These are phyloP conservation scores for Hydrochoerus hydrochaeris DNA, from an alignment of 2,113 vertebrate species.

Conservation along the genomic window DNA sequence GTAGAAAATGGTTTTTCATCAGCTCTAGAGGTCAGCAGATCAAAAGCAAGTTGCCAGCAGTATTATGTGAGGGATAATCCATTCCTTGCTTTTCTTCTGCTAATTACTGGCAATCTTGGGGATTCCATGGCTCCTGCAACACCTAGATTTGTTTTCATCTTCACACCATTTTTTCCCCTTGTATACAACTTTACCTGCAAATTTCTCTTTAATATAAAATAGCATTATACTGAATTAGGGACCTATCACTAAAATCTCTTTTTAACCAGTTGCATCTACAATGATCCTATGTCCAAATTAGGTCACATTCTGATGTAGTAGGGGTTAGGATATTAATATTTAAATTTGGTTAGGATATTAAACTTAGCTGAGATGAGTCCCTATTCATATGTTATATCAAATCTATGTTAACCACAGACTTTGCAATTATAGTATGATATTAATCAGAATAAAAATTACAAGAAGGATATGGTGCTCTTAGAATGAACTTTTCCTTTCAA, in stretches of 20 bases:
- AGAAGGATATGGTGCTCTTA: no score
- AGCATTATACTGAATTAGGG: background rate
- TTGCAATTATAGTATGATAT: no score
- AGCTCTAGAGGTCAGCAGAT: background rate
- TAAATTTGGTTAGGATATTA: background rate
- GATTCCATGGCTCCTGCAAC: background rate
- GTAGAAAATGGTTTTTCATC: background rate
- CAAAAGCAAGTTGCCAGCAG: background rate
- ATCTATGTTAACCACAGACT: no score
- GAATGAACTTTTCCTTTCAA: no score
- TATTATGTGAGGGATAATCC: background rate
- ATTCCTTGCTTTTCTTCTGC: background rate
- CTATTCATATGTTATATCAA: no score
- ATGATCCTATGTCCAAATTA: background rate
- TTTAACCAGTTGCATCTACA: background rate
- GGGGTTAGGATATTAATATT: background rate
- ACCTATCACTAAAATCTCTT: background rate
- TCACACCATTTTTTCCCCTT: background rate
- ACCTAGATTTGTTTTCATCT: background rate
- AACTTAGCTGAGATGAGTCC: no score
- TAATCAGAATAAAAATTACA: no score
- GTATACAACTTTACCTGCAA: background rate
- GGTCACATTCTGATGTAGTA: background rate
- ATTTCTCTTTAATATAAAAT: background rate
- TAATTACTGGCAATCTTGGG: background rate